Conservation (phyloP, 2,888 invertebrate species). For the Volucella inanis region DNA sequence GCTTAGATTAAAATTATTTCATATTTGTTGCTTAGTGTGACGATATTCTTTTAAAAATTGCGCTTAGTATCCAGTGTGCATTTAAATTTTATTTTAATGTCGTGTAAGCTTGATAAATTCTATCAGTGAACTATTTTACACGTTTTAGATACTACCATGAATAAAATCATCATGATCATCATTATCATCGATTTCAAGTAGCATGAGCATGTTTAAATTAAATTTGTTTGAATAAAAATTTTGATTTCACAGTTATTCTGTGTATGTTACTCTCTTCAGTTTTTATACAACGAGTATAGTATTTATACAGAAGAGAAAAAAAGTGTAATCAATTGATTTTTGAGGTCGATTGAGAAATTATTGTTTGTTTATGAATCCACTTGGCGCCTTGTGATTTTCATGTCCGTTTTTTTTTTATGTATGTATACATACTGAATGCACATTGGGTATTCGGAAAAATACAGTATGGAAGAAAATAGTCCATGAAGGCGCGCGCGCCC, state of each 20-base stretch:
- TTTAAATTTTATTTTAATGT: too few relatives aligned
- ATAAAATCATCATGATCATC: not conserved
- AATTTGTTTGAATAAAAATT: constrained; percentile 62
- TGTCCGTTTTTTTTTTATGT: constrained; percentile 58
- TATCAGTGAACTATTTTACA: constrained; percentile 32
- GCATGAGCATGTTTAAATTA: constrained; percentile 52
- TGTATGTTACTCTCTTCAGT: constrained; percentile 41
- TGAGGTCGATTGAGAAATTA: constrained; percentile 76
- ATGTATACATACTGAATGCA: constrained; percentile 34
- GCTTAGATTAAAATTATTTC: constrained; percentile 4
- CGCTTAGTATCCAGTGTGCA: constrained; percentile 9
- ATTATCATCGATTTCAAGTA: constrained; percentile 47
- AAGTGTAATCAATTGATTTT: constrained; percentile 75
- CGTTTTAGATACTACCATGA: constrained; percentile 36
- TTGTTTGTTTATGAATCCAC: constrained; percentile 82
- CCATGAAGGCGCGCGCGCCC: constrained; percentile 49
- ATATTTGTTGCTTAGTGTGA: constrained; percentile 31
- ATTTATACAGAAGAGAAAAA: constrained; percentile 74
- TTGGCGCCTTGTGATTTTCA: constrained; percentile 82
- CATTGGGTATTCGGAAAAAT: constrained; percentile 44
- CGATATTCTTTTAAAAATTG: constrained; percentile 32
- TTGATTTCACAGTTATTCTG: constrained; percentile 50
- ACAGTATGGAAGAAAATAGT: constrained; percentile 14
- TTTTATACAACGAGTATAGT: constrained; percentile 65
- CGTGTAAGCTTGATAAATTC: constrained; percentile 3